Conservation (phyloP, 2,888 invertebrate genomes). For the Tyria jacobaeae region DNA sequence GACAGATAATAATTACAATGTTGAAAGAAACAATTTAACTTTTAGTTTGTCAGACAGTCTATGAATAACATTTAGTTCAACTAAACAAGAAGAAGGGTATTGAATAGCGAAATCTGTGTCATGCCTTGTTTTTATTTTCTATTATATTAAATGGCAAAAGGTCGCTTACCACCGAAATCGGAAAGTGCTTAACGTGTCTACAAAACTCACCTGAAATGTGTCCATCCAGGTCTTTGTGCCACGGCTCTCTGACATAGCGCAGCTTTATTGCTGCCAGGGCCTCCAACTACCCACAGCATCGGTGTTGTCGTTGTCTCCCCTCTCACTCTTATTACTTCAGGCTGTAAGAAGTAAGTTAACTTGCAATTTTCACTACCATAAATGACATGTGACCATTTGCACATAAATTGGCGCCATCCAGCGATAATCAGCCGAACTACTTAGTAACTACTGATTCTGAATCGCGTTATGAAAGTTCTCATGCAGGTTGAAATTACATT, state of each 20-base stretch:
- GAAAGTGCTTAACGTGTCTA: background rate
- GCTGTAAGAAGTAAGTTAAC: conserved; percentile 46
- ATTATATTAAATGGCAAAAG: too few species aligned
- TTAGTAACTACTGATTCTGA: background rate
- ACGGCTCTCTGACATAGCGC: conserved; percentile 91
- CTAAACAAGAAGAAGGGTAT: too few species aligned
- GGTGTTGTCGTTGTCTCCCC: conserved; percentile 67
- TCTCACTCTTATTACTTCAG: conserved; percentile 73
- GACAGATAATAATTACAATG: background rate
- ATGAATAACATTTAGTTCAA: too few species aligned
- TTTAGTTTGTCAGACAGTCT: too few species aligned
- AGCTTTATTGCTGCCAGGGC: conserved; percentile 97
- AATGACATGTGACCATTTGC: background rate
- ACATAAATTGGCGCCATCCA: background rate
- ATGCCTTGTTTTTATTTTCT: too few species aligned
- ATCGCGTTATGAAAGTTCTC: background rate
- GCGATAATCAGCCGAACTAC: background rate
- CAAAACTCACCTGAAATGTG: conserved; percentile 88
- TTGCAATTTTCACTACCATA: background rate
- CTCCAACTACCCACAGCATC: conserved; percentile 90
- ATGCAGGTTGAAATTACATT: background rate
- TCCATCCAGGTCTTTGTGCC: conserved; percentile 90
- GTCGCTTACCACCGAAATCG: too few species aligned
- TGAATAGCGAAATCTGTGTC: too few species aligned
- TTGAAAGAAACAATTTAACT: background rate